These are phyloP conservation scores for Neotoma lepida DNA, from an alignment of 2,113 vertebrate species.

Conservation along the genomic window DNA sequence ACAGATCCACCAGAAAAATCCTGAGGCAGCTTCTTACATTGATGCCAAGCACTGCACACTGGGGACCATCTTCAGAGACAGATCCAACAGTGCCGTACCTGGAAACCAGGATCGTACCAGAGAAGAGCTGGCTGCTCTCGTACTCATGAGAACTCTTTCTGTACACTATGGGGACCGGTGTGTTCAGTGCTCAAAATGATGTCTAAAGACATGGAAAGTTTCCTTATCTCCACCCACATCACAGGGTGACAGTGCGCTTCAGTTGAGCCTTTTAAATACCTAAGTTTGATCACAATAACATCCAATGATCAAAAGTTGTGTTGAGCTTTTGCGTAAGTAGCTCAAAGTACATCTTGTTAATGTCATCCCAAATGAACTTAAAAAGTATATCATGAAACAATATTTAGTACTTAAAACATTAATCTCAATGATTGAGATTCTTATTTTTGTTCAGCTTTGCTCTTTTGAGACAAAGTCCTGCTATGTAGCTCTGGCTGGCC, in stretches of 20 bases:
- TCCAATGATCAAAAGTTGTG: background rate
- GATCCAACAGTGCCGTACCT: background rate
- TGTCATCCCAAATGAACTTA: background rate
- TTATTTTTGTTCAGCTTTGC: background rate
- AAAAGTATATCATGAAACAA: background rate
- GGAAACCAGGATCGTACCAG: background rate
- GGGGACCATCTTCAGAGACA: background rate
- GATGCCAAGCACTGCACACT: background rate
- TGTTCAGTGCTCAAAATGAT: background rate
- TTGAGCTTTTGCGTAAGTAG: background rate
- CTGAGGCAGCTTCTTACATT: background rate
- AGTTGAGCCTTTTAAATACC: background rate
- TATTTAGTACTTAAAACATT: background rate
- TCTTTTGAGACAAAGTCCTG: background rate
- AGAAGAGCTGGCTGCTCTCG: background rate
- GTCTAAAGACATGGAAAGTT: background rate
- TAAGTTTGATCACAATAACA: background rate
- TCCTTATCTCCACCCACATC: background rate
- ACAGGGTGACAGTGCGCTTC: background rate
- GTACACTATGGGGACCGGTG: background rate
- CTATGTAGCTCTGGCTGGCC: background rate
- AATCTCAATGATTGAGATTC: background rate
- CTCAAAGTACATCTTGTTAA: background rate
- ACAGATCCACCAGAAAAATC: background rate
- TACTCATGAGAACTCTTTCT: background rate